Conservation (phyloP, 2,888 invertebrate genomes). For the Andrena minutula region DNA sequence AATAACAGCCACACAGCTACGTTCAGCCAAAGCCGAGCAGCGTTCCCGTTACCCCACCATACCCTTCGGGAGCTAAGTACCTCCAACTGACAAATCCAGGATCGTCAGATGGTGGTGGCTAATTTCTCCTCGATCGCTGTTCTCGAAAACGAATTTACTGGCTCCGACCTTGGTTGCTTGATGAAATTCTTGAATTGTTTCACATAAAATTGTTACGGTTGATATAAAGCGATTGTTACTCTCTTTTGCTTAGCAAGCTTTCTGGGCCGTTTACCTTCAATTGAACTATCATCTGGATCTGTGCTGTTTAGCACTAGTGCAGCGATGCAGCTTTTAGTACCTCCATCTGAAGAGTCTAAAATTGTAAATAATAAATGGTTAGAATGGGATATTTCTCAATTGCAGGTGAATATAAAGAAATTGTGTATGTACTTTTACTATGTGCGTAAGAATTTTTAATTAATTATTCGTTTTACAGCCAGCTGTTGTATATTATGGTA, state of each 20-base stretch:
- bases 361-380: conserved; percentile 83
- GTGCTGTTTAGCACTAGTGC: conserved; percentile 91
- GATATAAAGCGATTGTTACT: background rate
- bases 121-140: no score
- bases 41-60: no score
- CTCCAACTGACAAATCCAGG: no score
- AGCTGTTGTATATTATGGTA: conserved; percentile 86
- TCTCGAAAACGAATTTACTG: no score
- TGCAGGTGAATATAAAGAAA: conserved; percentile 80
- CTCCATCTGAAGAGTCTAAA: conserved; percentile 82
- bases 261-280: conserved; percentile 88
- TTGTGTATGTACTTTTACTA: background rate
- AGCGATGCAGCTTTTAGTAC: conserved; percentile 89
- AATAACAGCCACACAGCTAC: no score
- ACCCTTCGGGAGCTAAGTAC: no score
- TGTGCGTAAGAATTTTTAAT: conserved; percentile 12
- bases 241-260: conserved; percentile 83
- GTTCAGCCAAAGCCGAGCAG: no score
- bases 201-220: background rate
- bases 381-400: conserved; percentile 84
- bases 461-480: conserved; percentile 81
- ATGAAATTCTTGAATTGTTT: background rate
- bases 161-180: no score
- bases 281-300: conserved; percentile 88
- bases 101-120: no score